Conservation (phyloP, 1,140 invertebrate species). For the Zophobas atratus region DNA sequence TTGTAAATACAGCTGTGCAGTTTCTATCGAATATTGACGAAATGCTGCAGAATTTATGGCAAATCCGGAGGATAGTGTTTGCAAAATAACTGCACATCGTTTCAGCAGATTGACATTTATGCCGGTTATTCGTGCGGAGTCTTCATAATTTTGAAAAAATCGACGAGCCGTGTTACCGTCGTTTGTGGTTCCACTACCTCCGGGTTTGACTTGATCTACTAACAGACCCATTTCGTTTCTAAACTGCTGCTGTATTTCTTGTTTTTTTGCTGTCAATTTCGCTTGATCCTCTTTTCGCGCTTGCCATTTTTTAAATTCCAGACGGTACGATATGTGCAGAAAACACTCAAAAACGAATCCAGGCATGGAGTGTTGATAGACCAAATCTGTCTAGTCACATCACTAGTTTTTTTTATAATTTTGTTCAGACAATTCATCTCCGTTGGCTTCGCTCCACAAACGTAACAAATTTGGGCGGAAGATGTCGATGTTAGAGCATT, state of each 20-base stretch:
- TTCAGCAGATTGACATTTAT: too few species aligned
- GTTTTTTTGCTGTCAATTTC: neutral
- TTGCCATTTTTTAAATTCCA: neutral
- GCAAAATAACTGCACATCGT: too few species aligned
- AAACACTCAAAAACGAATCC: constrained; percentile 51
- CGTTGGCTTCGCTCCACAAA: constrained; percentile 29
- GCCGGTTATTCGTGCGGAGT: too few species aligned
- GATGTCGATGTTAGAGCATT: constrained; percentile 14
- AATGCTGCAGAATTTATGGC: neutral
- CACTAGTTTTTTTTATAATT: neutral
- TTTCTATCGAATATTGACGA: neutral
- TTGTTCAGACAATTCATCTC: constrained; percentile 40
- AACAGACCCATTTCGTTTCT: neutral
- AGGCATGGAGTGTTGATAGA: constrained; percentile 43
- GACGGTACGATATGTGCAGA: constrained; percentile 42
- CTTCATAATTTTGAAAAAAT: constrained; percentile 1
- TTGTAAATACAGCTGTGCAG: neutral
- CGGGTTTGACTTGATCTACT: constrained; percentile 30
- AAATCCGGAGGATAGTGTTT: too few species aligned
- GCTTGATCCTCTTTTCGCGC: too few species aligned
- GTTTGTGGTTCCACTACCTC: constrained; percentile 37
- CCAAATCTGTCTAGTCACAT: constrained; percentile 16
- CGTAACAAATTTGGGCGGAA: constrained; percentile 14
- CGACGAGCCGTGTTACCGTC: constrained; percentile 15
- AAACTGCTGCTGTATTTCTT: constrained; percentile 45